Evolutionary conservation across 1,140 invertebrate species (phyloP), one percentile per base, ranked within the genome.

Genomic region (Propsilocerus akamusi): DNA sequence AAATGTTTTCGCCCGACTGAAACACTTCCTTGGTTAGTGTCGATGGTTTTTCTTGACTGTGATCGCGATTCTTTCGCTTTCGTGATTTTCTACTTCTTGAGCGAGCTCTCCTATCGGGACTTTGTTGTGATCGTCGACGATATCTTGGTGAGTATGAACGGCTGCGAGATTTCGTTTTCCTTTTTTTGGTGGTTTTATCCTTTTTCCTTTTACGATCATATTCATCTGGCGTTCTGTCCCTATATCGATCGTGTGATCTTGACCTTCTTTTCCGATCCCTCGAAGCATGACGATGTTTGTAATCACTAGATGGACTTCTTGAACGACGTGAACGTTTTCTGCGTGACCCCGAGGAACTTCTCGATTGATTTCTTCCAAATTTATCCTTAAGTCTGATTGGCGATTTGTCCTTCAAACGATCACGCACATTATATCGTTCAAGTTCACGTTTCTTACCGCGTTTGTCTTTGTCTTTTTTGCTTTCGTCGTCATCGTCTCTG

Each of bases 1-100:
- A 70, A 50, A 93, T 92, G 60, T 90, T 91, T 64, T 91, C 86
- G 4, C 88, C 89, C 24, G 86, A 89, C 0, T 87, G 83, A 59
- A 89, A 91, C 0, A 93, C 86, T 67, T 91, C 87, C 62, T 93
- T 93, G 0, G 80, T 82, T 2, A 83, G 83, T 5, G 74, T 68
- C 0, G 26, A 26, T 14, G 37, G 75, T 73, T 0, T 72, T 72
- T 50, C 72, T 69, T 22, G 73, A 70, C 28, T 70, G 59, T 48
- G 71, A 66, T 28, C 62, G 67, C 54, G 58, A 47, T 51, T 22
- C 50, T n/a, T 24, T 20, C 12, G 59, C 55, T 72, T n/a, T n/a
- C n/a, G 71, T n/a, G n/a, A n/a, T n/a, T 53, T 68, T 72, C 57
- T 63, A 71, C 57, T 58, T 68, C 25, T 56, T 63, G 57, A 55